Percentiles rank a stretch among this genome's conserved stretches.
Evolutionary conservation across 2,113 vertebrate species (phyloP).

Genomic region (Prolemur simus): DNA sequence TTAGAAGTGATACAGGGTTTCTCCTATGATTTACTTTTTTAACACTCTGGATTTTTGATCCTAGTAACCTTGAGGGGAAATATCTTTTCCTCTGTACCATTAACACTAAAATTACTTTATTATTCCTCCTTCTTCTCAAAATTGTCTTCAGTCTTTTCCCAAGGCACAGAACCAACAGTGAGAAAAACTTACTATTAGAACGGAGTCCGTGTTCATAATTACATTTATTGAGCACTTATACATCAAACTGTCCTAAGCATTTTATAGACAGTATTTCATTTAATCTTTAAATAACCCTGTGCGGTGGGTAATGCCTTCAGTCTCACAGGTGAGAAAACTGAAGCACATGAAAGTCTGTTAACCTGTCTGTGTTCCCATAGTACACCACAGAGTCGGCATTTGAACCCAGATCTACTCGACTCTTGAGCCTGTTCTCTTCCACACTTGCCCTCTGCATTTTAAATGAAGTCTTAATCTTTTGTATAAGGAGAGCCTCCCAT

Average conservation of each 20-base stretch:
- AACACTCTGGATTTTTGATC: neutral
- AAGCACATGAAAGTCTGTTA: neutral
- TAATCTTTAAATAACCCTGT: neutral
- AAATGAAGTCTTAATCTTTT: neutral
- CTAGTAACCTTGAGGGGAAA: neutral
- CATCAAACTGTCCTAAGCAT: neutral
- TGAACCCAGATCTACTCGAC: neutral
- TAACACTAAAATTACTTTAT: constrained; percentile 20
- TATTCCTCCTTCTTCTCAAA: neutral
- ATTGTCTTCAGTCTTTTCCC: constrained; percentile 10
- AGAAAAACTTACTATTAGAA: neutral
- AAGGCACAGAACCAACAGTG: neutral
- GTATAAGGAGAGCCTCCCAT: neutral
- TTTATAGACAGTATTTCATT: neutral
- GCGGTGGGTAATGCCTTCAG: neutral
- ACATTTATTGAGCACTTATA: neutral
- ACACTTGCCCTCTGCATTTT: neutral
- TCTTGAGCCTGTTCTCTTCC: neutral
- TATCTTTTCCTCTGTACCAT: neutral
- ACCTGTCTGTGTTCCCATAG: neutral
- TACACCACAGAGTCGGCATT: neutral
- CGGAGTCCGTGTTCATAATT: neutral
- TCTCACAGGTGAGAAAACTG: neutral
- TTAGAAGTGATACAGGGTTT: neutral
- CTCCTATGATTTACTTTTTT: neutral